Conservation (phyloP, 53 echinoderm and acorn worm species). For the Astropecten irregularis region DNA sequence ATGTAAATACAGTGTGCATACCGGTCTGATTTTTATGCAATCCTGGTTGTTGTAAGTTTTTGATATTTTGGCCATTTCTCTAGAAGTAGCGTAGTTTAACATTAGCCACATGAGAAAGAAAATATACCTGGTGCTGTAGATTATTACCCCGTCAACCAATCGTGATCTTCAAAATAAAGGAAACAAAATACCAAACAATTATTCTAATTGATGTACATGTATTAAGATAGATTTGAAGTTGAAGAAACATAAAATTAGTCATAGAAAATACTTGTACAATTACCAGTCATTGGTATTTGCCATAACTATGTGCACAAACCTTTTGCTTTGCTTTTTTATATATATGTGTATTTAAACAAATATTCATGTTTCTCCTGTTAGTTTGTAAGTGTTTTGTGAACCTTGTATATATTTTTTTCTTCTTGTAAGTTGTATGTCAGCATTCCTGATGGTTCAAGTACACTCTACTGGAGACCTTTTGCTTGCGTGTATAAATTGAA, state of each 20-base stretch:
- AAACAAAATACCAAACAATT: neutral
- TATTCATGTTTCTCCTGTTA: slow-evolving; percentile 29
- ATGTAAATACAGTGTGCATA: too few species aligned
- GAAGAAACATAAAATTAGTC: neutral
- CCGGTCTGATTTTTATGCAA: too few species aligned
- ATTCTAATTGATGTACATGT: neutral
- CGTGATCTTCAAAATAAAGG: neutral
- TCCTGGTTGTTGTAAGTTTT: neutral
- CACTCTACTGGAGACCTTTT: slow-evolving; percentile 2
- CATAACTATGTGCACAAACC: slow-evolving; percentile 29
- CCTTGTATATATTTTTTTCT: neutral
- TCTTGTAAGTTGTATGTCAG: slow-evolving; percentile 42
- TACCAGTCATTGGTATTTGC: slow-evolving; percentile 19
- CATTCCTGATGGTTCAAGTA: slow-evolving; percentile 16
- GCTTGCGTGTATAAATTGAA: slow-evolving; percentile 32
- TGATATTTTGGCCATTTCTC: neutral
- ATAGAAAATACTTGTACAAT: too few species aligned
- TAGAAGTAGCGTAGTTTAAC: too few species aligned
- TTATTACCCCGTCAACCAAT: neutral
- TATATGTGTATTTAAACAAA: neutral
- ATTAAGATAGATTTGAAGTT: neutral
- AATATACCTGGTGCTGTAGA: neutral
- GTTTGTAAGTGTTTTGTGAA: neutral
- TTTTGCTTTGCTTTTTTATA: slow-evolving; percentile 28
- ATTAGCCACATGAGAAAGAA: too few species aligned